Evolutionary conservation across 2,113 vertebrate species (phyloP).

Genomic region (Cynoglossus semilaevis): DNA sequence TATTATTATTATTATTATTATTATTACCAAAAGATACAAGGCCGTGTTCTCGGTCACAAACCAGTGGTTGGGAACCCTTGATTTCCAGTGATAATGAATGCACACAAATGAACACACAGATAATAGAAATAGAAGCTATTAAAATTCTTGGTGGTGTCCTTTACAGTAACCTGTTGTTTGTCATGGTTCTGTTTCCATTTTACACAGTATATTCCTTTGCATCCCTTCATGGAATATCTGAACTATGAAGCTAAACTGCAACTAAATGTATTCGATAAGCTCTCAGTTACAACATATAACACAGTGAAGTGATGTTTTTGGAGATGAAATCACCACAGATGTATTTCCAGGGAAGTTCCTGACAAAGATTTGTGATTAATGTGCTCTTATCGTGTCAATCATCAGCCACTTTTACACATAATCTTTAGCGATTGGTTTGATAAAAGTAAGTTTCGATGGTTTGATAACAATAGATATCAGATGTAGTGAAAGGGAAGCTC

Average conservation of each 20-base stretch:
- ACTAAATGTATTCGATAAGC: conserved; percentile 19
- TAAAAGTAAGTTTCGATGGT: conserved; percentile 53
- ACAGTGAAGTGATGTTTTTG: too few relatives aligned
- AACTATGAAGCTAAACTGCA: conserved; percentile 13
- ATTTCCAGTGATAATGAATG: too few relatives aligned
- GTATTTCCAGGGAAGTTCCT: conserved; percentile 16
- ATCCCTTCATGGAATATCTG: background rate
- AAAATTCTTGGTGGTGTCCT: too few relatives aligned
- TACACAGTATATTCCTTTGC: conserved; percentile 12
- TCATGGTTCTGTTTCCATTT: conserved; percentile 18
- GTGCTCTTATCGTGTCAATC: conserved; percentile 39
- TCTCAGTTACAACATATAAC: conserved; percentile 3
- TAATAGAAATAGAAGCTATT: too few relatives aligned
- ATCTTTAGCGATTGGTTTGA: conserved; percentile 52
- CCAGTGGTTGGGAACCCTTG: too few relatives aligned
- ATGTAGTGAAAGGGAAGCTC: conserved; percentile 34
- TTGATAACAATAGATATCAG: conserved; percentile 60
- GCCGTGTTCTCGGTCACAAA: too few relatives aligned
- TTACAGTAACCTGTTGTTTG: too few relatives aligned
- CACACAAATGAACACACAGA: too few relatives aligned
- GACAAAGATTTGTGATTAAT: conserved; percentile 39
- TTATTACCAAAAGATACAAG: too few relatives aligned
- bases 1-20: too few relatives aligned
- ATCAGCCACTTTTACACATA: conserved; percentile 43
- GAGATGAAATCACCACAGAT: background rate